Base-by-base conservation (phyloP, 2,113 vertebrate genomes). In the Calyptomena viridis region DNA sequence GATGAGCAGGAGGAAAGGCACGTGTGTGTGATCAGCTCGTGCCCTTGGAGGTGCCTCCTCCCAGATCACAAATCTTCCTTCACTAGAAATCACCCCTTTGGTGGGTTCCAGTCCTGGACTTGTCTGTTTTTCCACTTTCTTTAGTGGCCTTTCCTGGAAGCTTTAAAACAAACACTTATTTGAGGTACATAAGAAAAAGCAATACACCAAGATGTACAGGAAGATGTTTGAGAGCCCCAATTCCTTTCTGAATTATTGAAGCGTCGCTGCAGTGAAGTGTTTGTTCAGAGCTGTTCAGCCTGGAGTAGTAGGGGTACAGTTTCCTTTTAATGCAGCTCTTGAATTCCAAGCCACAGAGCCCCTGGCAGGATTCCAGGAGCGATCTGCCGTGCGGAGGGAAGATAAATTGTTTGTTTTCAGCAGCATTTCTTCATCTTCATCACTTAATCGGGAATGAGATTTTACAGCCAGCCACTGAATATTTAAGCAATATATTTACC, bases 341-440 rank as follows among this genome's bases (percentile, higher is more conserved):
- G 92, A 88, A 74, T 90, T 58, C 60, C 81, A 94, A 37, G 73
- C 90, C 84, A 46, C 86, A 85, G 23, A 75, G 93, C 86, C 90
- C 18, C 82, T 96, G 96, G 95, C 90, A 0, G n/a, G 10, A 7
- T 14, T 95, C 86, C 94, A 96, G 28, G 78, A 89, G 49, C 6
- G 19, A 63, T 93, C 82, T 28, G 79, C 92, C 59, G 33, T 5
- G 19, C 24, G 2, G 7, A 33, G 81, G 2, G 31, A 91, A 97
- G 93, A 96, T 88, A 91, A 96, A 97, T 96, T 88, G 89, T 90
- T 94, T 95, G 94, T 94, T 95, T 97, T 91, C 89, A 74, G 89
- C 77, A 79, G 89, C 93, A 15, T 97, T 96, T 95, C 95, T 94
- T 95, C 90, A 74, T 95, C 91, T 94, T 95, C 92, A 56, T 91